These are phyloP conservation scores for Kryptolebias ocellatus DNA, from an alignment of 2,797 vertebrate genomes.

Conservation along the genomic window DNA sequence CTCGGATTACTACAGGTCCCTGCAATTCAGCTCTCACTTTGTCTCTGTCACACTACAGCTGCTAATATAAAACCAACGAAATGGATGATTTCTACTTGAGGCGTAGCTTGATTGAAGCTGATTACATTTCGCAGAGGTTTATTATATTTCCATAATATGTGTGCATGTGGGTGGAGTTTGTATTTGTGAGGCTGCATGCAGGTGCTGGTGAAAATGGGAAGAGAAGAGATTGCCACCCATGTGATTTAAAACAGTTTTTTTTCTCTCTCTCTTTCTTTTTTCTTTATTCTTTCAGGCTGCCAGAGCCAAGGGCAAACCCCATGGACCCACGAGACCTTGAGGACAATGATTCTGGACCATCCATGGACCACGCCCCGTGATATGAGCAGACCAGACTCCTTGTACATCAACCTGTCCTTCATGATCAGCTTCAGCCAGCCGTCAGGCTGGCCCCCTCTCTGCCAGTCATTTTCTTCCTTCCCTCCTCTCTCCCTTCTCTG, in stretches of 20 bases:
- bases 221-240: background rate
- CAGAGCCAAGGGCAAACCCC: conserved; percentile 73
- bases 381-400: conserved; percentile 15
- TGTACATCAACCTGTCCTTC: conserved; percentile 39
- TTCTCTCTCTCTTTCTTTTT: background rate
- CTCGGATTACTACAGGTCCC: conserved; percentile 66
- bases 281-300: conserved; percentile 61
- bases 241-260: background rate
- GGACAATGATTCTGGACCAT: conserved; percentile 66
- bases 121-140: conserved; percentile 69
- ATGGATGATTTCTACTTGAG: conserved; percentile 74
- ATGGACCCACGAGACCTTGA: conserved; percentile 63
- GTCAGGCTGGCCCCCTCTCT: conserved; percentile 37
- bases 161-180: conserved; percentile 1
- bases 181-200: conserved; percentile 11
- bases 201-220: conserved; percentile 17
- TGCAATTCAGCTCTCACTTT: conserved; percentile 68
- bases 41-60: conserved; percentile 65
- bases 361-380: conserved; percentile 79
- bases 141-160: conserved; percentile 60
- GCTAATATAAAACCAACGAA: conserved; percentile 65
- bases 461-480: conserved; percentile 34
- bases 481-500: conserved; percentile 2
- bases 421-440: conserved; percentile 45
- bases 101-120: conserved; percentile 67